A percentile compares a stretch with the other conserved stretches of the same genome.
Evolutionary conservation across 2,888 invertebrate species (phyloP).

Genomic region (Cryptops parisi): DNA sequence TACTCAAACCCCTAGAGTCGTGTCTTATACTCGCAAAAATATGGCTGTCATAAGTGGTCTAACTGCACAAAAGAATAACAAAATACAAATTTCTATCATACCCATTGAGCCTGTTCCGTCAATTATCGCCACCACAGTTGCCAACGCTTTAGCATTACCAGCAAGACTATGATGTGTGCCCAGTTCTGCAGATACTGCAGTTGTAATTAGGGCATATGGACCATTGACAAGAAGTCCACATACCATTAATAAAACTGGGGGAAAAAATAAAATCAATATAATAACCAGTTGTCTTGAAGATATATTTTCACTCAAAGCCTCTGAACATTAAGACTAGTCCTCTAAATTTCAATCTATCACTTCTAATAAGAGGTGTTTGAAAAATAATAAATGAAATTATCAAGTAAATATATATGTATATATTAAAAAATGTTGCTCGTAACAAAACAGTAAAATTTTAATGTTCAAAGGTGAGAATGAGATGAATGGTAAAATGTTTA

Average conservation of each 20-base stretch:
- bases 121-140: constrained; percentile 95
- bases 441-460: neutral
- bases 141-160: constrained; percentile 74
- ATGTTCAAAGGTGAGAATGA: neutral
- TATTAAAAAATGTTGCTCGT: no score
- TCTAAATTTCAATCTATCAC: no score
- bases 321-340: no score
- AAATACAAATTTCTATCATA: no score
- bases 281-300: no score
- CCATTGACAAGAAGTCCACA: constrained; percentile 83
- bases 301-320: no score
- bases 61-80: neutral
- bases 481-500: neutral
- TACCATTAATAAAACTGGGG: constrained; percentile 51
- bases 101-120: constrained; percentile 90
- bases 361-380: neutral
- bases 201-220: constrained; percentile 90
- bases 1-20: no score
- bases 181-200: constrained; percentile 87
- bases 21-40: no score
- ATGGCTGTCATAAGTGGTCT: no score
- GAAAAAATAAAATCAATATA: constrained; percentile 25
- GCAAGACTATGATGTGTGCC: constrained; percentile 70
- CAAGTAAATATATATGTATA: no score
- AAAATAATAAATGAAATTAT: neutral